Conservation (phyloP, 2,113 vertebrate genomes). For the Axis porcinus region DNA sequence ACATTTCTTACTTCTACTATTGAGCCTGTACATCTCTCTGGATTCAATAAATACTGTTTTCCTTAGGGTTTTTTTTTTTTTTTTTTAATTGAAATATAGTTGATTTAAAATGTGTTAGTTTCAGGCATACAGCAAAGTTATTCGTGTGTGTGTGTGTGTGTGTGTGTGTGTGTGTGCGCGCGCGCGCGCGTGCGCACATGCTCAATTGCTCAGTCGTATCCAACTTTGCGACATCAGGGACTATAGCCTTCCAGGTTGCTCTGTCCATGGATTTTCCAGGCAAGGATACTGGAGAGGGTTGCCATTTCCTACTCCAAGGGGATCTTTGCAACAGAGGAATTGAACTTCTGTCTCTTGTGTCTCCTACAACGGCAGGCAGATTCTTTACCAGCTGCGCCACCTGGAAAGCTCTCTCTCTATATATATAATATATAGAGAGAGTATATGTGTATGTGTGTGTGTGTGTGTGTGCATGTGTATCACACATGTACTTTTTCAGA, state of each 20-base stretch:
- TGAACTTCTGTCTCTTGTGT: neutral
- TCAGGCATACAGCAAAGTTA: neutral
- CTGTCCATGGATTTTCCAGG: neutral
- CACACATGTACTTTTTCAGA: neutral
- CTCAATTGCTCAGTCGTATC: neutral
- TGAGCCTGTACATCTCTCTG: neutral
- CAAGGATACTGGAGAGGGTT: neutral
- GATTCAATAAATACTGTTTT: neutral
- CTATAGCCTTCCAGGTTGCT: neutral
- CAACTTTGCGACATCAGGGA: neutral
- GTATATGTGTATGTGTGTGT: accelerated
- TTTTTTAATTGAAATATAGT: neutral
- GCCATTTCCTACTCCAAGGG: neutral
- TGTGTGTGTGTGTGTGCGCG: neutral
- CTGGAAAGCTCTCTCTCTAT: neutral
- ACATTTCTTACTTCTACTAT: neutral
- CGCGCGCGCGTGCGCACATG: accelerated
- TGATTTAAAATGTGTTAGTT: neutral
- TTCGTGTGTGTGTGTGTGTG: accelerated
- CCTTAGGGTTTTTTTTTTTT: neutral
- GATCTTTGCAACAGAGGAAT: neutral
- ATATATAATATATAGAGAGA: too few relatives aligned
- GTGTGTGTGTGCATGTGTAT: neutral
- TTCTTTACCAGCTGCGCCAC: neutral
- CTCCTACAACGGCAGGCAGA: neutral